phyloP scores from a whole-genome alignment of 2,888 invertebrate species.

The Sinohyriopsis cumingii region DNA sequence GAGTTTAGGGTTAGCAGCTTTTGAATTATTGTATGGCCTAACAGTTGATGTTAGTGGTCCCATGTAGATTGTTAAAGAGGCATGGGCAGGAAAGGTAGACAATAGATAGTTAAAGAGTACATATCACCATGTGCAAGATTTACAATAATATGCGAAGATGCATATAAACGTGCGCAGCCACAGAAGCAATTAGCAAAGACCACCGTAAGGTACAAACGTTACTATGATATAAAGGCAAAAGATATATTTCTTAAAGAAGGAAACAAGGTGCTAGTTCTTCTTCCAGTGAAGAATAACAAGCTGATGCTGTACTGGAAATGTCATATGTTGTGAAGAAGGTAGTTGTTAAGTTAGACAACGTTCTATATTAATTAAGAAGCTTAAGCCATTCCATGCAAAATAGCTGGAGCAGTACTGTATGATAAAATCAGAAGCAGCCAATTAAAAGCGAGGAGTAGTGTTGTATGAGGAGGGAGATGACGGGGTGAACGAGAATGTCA shows the following conservation, averaged over 20 bases:
- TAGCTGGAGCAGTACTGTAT: slow-evolving; percentile 20
- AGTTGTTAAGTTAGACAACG: slow-evolving; percentile 19
- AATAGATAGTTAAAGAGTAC: slow-evolving; percentile 16
- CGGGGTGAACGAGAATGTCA: too few relatives aligned
- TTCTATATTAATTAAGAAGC: slow-evolving; percentile 17
- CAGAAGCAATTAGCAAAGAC: slow-evolving; percentile 10
- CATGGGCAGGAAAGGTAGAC: slow-evolving; percentile 14
- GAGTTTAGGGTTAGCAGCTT: too few relatives aligned
- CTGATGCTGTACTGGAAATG: slow-evolving; percentile 32
- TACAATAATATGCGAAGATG: slow-evolving; percentile 26
- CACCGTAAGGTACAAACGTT: slow-evolving; percentile 10
- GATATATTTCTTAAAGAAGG: slow-evolving; percentile 14
- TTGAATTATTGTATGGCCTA: too few relatives aligned
- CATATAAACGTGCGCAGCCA: slow-evolving; percentile 20
- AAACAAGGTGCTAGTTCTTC: slow-evolving; percentile 34
- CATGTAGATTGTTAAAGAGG: slow-evolving; percentile 12
- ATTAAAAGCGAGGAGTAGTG: background rate
- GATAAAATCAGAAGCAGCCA: background rate
- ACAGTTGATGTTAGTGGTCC: slow-evolving; percentile 4
- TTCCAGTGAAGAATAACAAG: slow-evolving; percentile 41
- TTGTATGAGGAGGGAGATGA: background rate
- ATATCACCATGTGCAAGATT: slow-evolving; percentile 38
- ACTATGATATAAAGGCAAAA: slow-evolving; percentile 31
- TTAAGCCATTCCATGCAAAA: slow-evolving; percentile 23
- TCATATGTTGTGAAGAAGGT: slow-evolving; percentile 22